Base-by-base conservation (phyloP, 2,113 vertebrate genomes). In the Actinemys pallida region DNA sequence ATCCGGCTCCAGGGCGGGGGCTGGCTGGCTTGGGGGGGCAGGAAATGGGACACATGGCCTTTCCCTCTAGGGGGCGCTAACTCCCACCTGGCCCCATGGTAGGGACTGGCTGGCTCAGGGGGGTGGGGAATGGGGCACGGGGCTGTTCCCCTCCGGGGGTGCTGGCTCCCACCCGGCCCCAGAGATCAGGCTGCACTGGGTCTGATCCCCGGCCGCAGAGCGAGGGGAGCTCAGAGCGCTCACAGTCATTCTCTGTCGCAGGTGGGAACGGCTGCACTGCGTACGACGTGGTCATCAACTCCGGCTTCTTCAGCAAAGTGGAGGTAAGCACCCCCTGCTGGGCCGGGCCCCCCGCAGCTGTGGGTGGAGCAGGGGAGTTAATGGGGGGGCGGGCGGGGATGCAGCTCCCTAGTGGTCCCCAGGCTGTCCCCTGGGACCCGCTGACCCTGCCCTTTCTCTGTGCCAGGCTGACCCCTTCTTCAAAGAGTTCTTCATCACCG, bases 221-320 rank as follows among this genome's bases (percentile, higher is more conserved):
- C 4, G 11, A 27, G 4, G 47, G 82, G 35, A 7, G 11, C 35
- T 76, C 56, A 56, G 10, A 72, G 87, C 52, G 8, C 45, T 45
- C 35, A 45, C 20, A 35, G 10, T 56, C 10, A 24, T 62, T 86
- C 14, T 95, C 62, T 8, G 9, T 86, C 88, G 20, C 95, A 99
- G 98, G 97, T 88, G 99, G 98, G 83, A 98, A 98, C 76, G 98
- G 98, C 25, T 99, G 99, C 93, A 98, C 98, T 7, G 99, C 98
- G 1, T 99, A 99, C 13, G 99, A 99, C 11, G 98, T 99, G 2
- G 99, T 99, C 84, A 98, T 99, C 96, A 99, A 98, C 97, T 98
- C 98, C 81, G 97, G 98, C 62, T 99, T 99, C 96, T 99, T 99
- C 96, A 97, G 98, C 94, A 99, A 98, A 96, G 98, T 99, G 84